These are phyloP conservation scores for Drosophila littoralis DNA, from an alignment of 1,140 invertebrate genomes.

Conservation along the genomic window DNA sequence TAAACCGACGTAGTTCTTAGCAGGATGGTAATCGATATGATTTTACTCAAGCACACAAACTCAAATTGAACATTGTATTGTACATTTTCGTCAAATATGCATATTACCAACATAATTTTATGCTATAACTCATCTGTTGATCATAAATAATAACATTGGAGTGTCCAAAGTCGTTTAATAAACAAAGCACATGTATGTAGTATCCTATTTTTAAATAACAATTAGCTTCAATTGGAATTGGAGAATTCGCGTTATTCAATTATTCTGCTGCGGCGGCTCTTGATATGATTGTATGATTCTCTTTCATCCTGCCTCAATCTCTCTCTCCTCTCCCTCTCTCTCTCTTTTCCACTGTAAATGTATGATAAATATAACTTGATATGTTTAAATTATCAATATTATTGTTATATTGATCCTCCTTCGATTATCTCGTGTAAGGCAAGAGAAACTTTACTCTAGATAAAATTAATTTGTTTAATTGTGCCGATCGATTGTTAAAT, in stretches of 20 bases:
- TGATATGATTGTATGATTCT: too few relatives aligned
- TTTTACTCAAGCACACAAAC: not conserved
- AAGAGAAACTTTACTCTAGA: too few relatives aligned
- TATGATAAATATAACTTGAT: too few relatives aligned
- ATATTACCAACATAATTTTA: conserved; percentile 3
- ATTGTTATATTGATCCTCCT: too few relatives aligned
- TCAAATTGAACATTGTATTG: conserved; percentile 6
- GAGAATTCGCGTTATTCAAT: not conserved
- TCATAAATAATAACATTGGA: conserved; percentile 16
- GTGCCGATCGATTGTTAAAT: too few relatives aligned
- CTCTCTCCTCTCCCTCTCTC: too few relatives aligned
- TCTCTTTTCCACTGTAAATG: too few relatives aligned
- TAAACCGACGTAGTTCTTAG: conserved; percentile 31
- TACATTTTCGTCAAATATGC: conserved; percentile 13
- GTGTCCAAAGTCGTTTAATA: conserved; percentile 20
- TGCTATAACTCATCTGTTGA: conserved; percentile 3
- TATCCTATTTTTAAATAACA: conserved; percentile 4
- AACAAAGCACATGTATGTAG: conserved; percentile 26
- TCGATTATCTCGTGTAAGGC: too few relatives aligned
- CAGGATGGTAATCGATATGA: conserved; percentile 52
- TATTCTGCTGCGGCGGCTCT: too few relatives aligned
- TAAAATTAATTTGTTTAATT: too few relatives aligned
- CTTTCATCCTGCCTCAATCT: too few relatives aligned
- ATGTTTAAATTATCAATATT: too few relatives aligned
- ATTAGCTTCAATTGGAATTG: not conserved